Evolutionary conservation across 1,140 invertebrate species (phyloP).

Genomic region (Lithobius niger): DNA sequence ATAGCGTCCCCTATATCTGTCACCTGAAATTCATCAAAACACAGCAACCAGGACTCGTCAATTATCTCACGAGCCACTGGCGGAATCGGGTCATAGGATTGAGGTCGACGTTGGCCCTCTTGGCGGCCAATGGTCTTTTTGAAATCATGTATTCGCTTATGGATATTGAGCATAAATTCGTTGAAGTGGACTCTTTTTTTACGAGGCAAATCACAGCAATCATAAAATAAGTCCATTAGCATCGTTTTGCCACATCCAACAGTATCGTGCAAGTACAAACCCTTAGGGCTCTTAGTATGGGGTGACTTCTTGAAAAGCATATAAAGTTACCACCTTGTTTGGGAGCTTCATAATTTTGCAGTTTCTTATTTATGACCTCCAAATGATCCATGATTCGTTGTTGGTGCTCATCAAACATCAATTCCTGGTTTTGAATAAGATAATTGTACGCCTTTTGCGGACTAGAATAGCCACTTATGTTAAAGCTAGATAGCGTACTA

Average conservation of each 20-base stretch:
- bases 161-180: slow-evolving; percentile 94
- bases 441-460: not conserved
- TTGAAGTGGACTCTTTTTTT: slow-evolving; percentile 91
- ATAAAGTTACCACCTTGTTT: not conserved
- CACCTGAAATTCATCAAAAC: slow-evolving; percentile 99
- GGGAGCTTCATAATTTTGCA: too few species aligned
- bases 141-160: slow-evolving; percentile 44
- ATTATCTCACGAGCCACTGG: slow-evolving; percentile 80
- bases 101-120: slow-evolving; percentile 39
- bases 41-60: slow-evolving; percentile 76
- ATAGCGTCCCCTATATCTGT: slow-evolving; percentile 99
- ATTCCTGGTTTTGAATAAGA: slow-evolving; percentile 24
- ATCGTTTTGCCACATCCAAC: slow-evolving; percentile 88
- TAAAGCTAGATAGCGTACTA: not conserved
- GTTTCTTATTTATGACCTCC: slow-evolving; percentile 50
- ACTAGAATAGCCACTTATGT: not conserved
- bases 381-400: slow-evolving; percentile 48
- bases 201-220: slow-evolving; percentile 42
- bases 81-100: slow-evolving; percentile 84
- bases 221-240: slow-evolving; percentile 96
- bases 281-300: slow-evolving; percentile 25
- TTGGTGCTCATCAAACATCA: slow-evolving; percentile 55
- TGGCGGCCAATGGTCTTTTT: slow-evolving; percentile 19
- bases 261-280: slow-evolving; percentile 40
- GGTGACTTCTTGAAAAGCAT: not conserved